Base-by-base conservation (phyloP, 64 coral and sea anemone genomes). In the Montipora capricornis region DNA sequence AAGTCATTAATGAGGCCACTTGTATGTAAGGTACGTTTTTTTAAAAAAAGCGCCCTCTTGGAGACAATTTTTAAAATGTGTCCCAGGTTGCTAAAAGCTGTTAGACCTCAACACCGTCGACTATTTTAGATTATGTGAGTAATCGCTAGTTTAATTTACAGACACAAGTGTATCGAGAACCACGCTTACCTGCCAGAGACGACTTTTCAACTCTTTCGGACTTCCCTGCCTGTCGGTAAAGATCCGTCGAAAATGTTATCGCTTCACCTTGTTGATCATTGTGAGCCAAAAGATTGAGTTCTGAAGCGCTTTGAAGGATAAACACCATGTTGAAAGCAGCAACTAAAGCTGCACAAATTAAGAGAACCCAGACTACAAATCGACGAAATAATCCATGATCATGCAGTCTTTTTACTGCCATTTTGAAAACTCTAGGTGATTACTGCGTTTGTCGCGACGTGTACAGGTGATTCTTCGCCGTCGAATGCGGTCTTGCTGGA, bases 301-400 rank as follows among this genome's bases (percentile, higher is more conserved):
- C 82, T 17, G 66, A 19, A 71, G 64, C 47, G 14, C 37, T 86
- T 86, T 49, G 82, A n/a, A 86, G 44, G 10, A 86, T 44, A 46
- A 86, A 86, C 5, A 73, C 19, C 82, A 86, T 73, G 66, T 86
- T 86, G 16, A 86, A 70, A 50, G 71, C 20, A 2, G 67, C 47
- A 12, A 70, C 7, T 20, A 17, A 2, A 9, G 16, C 82, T 3
- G 82, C 16, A 17, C 45, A 86, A 86, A 73, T 44, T 26, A 86
- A n/a, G 5, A 71, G 64, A 70, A 22, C 44, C 19, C 45, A 71
- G 5, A 70, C 20, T 11, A 86, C 6, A 11, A 71, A 47, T 0
- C 17, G 46, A 49, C 66, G 58, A 37, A 68, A 71, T 68, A 73
- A 22, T 20, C 82, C 47, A 47, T 2, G 37, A 37, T 37, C 44